Base-by-base conservation (phyloP, 2,888 invertebrate genomes). In the Acleris holmiana region DNA sequence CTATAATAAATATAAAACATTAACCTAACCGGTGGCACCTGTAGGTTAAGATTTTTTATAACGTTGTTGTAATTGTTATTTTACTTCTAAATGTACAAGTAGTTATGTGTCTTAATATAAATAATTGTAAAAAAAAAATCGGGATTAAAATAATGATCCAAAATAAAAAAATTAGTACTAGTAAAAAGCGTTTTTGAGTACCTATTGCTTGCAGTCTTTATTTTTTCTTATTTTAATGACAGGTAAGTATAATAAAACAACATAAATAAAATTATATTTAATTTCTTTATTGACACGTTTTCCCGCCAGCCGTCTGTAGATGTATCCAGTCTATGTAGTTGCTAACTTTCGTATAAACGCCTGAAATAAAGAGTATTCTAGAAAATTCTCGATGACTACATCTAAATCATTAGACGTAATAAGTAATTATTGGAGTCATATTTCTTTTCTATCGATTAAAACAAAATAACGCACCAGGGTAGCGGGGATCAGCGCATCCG, bases 301-400 rank as follows among this genome's bases (percentile, higher is more conserved):
- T 69, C 5, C 86, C 91, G 62, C 81, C 85, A 2, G 66, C 59
- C 8, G 88, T 82, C 48, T 91, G 75, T 35, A 73, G 50, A n/a
- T 68, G 65, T 54, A 94, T 93, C 94, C 94, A 94, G 58, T 92
- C 88, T 46, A 93, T 78, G 76, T 91, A 94, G 69, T 93, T 78
- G 64, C 93, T 93, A n/a, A 94, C 93, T 76, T 94, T 94, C 0
- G 94, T 94, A 73, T 94, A 94, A 17, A 95, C 87, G 17, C 94
- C 94, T 83, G 91, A 70, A 78, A 80, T 49, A 53, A 62, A 55
- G 18, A 19, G 6, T 15, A 40, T 19, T 4, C 3, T 19, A 10
- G 0, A 50, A 17, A 29, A 0, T 18, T 18, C 8, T 23, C 17
- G 8, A 17, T 29, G 17, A 23, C 13, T 4, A n/a, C 5, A 1